Evolutionary conservation across 2,797 vertebrate genomes (phyloP).

Genomic region (Meriones psammophilus): DNA sequence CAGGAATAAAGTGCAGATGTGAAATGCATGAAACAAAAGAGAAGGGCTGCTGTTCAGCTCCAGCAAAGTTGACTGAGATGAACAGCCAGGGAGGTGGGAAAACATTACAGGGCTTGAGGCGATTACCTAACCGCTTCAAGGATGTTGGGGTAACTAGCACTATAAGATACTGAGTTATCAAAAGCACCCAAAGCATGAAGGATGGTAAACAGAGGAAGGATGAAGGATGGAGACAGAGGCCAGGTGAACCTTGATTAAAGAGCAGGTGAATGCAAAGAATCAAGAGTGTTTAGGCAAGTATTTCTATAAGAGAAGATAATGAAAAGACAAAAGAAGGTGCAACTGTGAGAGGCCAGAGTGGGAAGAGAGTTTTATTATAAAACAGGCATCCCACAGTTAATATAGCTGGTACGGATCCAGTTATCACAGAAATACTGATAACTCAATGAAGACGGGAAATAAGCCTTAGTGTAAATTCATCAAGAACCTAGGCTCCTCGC

Average conservation of each 20-base stretch:
- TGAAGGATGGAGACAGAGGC: not conserved
- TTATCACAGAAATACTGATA: not conserved
- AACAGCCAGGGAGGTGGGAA: not conserved
- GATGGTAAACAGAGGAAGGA: not conserved
- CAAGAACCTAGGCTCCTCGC: not conserved
- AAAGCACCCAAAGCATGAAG: not conserved
- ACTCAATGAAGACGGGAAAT: not conserved
- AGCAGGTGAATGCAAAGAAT: not conserved
- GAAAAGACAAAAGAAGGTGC: not conserved
- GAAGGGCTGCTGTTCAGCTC: not conserved
- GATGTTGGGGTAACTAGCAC: not conserved
- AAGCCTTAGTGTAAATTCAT: not conserved
- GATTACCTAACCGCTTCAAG: not conserved
- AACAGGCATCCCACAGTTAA: not conserved
- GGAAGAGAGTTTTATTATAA: not conserved
- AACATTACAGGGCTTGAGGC: not conserved
- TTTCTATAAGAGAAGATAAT: slow-evolving; percentile 19
- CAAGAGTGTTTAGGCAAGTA: not conserved
- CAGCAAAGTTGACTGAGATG: not conserved
- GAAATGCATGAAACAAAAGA: not conserved
- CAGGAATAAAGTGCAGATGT: not conserved
- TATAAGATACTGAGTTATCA: slow-evolving; percentile 1
- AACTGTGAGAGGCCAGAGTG: not conserved
- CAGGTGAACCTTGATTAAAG: not conserved
- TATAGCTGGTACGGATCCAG: not conserved